Percentiles rank a stretch among this genome's conserved stretches.
Conservation (phyloP, 2,797 vertebrate genomes). For the Austrolebias charrua region DNA sequence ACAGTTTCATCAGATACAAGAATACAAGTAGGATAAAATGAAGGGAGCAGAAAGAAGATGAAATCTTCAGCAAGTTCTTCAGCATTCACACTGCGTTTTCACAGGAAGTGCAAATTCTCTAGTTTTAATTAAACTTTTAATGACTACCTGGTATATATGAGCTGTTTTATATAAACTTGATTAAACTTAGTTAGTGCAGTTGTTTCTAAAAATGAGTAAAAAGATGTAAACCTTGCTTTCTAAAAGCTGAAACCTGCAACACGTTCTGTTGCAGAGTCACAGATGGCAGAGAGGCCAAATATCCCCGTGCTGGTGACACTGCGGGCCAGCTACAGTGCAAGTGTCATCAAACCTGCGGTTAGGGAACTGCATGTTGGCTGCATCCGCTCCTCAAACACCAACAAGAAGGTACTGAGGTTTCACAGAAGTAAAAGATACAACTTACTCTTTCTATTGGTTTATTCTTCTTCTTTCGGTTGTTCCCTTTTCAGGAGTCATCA, state of each 20-base stretch:
- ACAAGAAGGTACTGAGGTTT: conserved; percentile 79
- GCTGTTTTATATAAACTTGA: not conserved
- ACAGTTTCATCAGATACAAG: no score
- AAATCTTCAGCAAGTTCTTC: no score
- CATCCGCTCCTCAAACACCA: conserved; percentile 71
- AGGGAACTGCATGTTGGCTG: conserved; percentile 86
- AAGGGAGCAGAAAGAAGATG: no score
- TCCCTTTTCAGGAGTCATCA: no score
- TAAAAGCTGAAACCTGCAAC: conserved; percentile 6
- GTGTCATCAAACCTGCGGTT: conserved; percentile 65
- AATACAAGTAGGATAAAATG: no score
- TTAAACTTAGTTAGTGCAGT: no score
- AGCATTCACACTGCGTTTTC: no score
- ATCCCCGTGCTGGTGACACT: conserved; percentile 82
- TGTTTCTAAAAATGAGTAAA: no score
- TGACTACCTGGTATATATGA: not conserved
- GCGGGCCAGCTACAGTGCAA: conserved; percentile 61
- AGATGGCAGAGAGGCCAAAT: conserved; percentile 34
- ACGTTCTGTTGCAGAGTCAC: conserved; percentile 24
- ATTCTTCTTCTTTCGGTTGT: no score
- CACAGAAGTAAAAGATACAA: not conserved
- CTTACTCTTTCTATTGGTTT: no score
- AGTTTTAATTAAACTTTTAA: not conserved
- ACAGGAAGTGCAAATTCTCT: no score
- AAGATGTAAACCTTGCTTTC: no score